Evolutionary conservation across 2,888 invertebrate genomes (phyloP), one percentile per base, ranked within the genome.

Genomic region (Auanema sp.): DNA sequence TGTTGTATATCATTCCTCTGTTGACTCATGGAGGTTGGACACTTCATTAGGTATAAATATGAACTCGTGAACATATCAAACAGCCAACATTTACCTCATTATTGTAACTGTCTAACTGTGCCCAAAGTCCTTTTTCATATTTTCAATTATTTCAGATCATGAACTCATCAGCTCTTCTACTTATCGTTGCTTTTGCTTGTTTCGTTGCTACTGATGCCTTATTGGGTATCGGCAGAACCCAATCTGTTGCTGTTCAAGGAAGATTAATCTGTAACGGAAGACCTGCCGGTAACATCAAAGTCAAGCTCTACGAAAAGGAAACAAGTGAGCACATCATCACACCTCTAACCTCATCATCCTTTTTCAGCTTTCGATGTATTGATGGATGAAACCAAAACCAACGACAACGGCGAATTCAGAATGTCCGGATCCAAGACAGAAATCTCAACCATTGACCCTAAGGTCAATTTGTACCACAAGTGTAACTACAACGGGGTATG

Each of bases 401-500:
- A 71, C 52, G 18, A 64, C 11, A 71, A 74, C 24, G 73, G 73
- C 16, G 66, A 69, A 44, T 74, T 74, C 66, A 56, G 66, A 18
- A 57, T 74, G 5, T 58, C 64, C 18, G 73, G 73, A 53, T 68
- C 67, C 4, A 69, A 74, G 52, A 73, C 71, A 11, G 73, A 74
- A 63, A 71, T 73, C 47, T 61, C 68, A 1, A 74, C 71, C 0
- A 74, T 71, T 42, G 73, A 74, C 52, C 71, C 71, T 18, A 73
- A 72, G 52, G 58, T 75, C 51, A 75, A 75, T 56, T 68, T 75
- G 43, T 75, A 75, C 56, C 75, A 75, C 65, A 71, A 73, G 44
- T 75, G 75, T 64, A 70, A 75, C 49, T 73, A 75, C 63, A 73
- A 71, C 54, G 70, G 70, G 14, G 64, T 60, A 60, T 14, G 18